Evolutionary conservation across 1,140 invertebrate species (phyloP), one percentile per base, ranked within the genome.

Genomic region (Eciton burchellii): DNA sequence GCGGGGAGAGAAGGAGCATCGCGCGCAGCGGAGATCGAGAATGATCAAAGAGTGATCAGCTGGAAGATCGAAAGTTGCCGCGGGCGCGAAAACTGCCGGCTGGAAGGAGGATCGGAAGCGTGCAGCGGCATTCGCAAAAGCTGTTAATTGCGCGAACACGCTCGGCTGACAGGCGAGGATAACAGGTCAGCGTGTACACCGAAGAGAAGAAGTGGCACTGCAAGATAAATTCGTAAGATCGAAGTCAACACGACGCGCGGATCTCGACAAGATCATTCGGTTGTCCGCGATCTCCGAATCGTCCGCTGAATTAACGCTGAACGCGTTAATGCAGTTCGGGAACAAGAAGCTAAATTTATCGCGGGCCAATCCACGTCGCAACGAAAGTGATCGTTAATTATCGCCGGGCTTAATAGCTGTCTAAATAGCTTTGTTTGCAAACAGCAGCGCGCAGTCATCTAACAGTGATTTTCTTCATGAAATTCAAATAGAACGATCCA

Each of bases 1-100:
- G 6, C 6, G 35, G 35, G 2, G 49, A 70, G 16, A 35, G 35
- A 63, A 49, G 26, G 12, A n/a, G 35, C 35, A 35, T 29, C 24
- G 9, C 16, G 45, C 26, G 3, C 9, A 21, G 5, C 1, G 8
- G 6, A 59, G n/a, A 16, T 56, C 24, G n/a, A 41, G 21, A 21
- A 19, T 14, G 62, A 49, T 16, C 29, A 19, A 19, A 52, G 3
- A n/a, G n/a, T n/a, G n/a, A 43, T 3, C 45, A 29, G 26, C 12
- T 21, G 76, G 66, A 66, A 85, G 82, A 85, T 84, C 82, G 84
- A 86, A 86, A 86, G 76, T 84, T 60, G n/a, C 47, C 49, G n/a
- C n/a, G 56, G 26, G 21, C 16, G 16, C 14, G 24, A 52, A 59
- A 56, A 29, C 21, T 26, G 29, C 81, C 59, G 65, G 57, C 3